phyloP scores from a whole-genome alignment of 1,140 invertebrate species.

The Magallana gigas region DNA sequence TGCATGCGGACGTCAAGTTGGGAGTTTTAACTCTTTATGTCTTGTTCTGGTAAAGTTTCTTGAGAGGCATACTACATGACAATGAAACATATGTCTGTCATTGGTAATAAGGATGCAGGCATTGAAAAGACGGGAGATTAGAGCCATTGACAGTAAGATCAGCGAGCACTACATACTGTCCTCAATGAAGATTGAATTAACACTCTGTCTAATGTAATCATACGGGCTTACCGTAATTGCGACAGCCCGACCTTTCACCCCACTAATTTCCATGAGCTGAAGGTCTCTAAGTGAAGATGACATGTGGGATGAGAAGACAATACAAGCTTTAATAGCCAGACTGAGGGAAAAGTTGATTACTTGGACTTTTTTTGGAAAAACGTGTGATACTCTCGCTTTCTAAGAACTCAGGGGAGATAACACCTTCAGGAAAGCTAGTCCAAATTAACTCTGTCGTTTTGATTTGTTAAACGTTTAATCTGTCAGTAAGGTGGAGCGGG shows the following conservation, averaged over 20 bases:
- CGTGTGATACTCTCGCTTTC: background rate
- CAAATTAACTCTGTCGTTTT: constrained; percentile 36
- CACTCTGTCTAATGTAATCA: constrained; percentile 28
- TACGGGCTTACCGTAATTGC: constrained; percentile 26
- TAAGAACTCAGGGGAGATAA: background rate
- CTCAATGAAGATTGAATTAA: constrained; percentile 20
- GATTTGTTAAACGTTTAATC: constrained; percentile 38
- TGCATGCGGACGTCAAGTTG: too few species aligned
- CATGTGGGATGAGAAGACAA: background rate
- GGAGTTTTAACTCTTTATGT: too few species aligned
- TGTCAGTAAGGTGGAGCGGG: background rate
- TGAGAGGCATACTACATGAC: background rate
- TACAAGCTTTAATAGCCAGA: constrained; percentile 31
- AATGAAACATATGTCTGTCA: background rate
- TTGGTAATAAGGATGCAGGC: background rate
- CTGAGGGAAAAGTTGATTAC: constrained; percentile 14
- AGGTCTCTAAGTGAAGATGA: constrained; percentile 24
- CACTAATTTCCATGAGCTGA: background rate
- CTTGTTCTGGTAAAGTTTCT: too few species aligned
- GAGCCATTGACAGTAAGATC: background rate
- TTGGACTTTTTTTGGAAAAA: constrained; percentile 23
- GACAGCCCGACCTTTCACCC: constrained; percentile 7
- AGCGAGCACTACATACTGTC: background rate
- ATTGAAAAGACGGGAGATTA: background rate
- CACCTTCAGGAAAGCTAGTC: constrained; percentile 25